Conservation (phyloP, 2,797 vertebrate genomes). For the Malacoraja senta region DNA sequence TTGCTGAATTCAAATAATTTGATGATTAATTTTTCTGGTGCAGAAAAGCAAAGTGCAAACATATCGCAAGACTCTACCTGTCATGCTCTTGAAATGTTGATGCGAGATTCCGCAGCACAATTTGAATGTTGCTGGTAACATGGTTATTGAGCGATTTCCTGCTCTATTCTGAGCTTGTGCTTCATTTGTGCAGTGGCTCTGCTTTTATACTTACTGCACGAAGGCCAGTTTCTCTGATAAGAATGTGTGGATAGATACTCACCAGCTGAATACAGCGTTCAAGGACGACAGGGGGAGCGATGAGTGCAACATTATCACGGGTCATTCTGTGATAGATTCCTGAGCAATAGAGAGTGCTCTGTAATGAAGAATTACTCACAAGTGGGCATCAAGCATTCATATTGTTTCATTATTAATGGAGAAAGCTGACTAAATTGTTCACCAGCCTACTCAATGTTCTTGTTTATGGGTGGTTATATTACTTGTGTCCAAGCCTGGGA, state of each 20-base stretch:
- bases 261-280: constrained; percentile 41
- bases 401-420: background rate
- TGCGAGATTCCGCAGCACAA: constrained; percentile 75
- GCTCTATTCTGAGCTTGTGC: constrained; percentile 37
- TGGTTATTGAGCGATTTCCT: constrained; percentile 42
- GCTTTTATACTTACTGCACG: constrained; percentile 58
- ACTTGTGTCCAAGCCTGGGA: background rate
- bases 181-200: accelerated
- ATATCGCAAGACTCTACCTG: constrained; percentile 53
- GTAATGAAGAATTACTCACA: background rate
- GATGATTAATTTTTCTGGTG: background rate
- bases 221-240: constrained; percentile 63
- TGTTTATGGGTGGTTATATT: background rate
- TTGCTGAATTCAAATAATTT: background rate
- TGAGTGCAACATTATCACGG: background rate
- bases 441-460: background rate
- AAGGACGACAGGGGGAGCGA: constrained; percentile 43
- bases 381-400: background rate
- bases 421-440: background rate
- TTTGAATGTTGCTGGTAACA: constrained; percentile 69
- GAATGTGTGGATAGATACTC: constrained; percentile 51
- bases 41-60: background rate
- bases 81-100: constrained; percentile 59
- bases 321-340: background rate
- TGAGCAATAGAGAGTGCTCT: background rate